Evolutionary conservation across 2,113 vertebrate genomes (phyloP), one percentile per base, ranked within the genome.

Genomic region (Saccopteryx leptura): DNA sequence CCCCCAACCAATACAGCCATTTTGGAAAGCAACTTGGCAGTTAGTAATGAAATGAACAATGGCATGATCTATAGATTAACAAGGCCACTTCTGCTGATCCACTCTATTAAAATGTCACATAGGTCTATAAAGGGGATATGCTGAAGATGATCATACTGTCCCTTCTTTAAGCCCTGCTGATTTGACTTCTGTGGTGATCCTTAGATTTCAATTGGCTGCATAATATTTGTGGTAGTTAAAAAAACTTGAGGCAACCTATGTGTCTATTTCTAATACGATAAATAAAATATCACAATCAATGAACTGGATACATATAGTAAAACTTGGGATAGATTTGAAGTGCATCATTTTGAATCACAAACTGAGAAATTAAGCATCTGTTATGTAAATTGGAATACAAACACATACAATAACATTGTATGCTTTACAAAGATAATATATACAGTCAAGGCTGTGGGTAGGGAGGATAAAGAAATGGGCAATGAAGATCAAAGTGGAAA

Each of bases 331-430:
- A 26, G 23, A 80, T 85, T 94, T 93, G 69, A 94, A 93, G 56
- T 80, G 23, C 9, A 39, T 71, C 58, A 17, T 85, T 94, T 90
- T 82, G 83, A 92, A 78, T 74, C 81, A 85, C 89, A 92, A 78
- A 72, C 82, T 89, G 79, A 91, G 13, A 24, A 83, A 63, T 71
- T 28, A 72, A 33, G 31, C 4, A 69, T 85, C 12, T 52, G 52
- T 83, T 69, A 54, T 8, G 2, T 87, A 89, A 71, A 4, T 13
- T 39, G 33, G 78, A 83, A 76, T 1, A 61, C 19, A 93, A 76
- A 79, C 4, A 63, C 18, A 21, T 65, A 46, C 76, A 58, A 92
- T 65, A 50, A 66, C 63, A 66, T 54, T 80, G 39, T 39, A 10
- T 31, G 18, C 71, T 94, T 92, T 82, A 31, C 24, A 54, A 83